A percentile compares a stretch with the other conserved stretches of the same genome.
These are phyloP conservation scores for Diploptera punctata DNA, from an alignment of 2,888 invertebrate genomes.

Conservation along the genomic window DNA sequence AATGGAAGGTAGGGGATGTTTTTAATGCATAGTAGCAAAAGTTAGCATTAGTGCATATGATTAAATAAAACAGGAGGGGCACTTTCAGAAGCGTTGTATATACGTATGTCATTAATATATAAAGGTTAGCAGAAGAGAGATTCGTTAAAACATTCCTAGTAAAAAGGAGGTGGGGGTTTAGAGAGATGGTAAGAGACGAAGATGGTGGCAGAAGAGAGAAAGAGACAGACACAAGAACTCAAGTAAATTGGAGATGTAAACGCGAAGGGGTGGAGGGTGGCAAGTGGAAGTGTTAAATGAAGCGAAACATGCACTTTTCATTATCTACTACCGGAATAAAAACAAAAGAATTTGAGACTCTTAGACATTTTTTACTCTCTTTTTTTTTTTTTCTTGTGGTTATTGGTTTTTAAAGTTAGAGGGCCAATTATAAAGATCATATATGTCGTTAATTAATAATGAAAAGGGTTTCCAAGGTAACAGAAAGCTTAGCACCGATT, in stretches of 20 bases:
- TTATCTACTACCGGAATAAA: conserved; percentile 16
- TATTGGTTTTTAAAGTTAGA: no score
- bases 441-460: no score
- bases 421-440: no score
- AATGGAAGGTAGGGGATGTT: no score
- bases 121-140: conserved; percentile 16
- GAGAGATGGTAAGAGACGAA: background rate
- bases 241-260: conserved; percentile 34
- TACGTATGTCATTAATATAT: conserved; percentile 29
- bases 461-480: no score
- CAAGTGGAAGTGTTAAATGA: conserved; percentile 31
- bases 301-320: conserved; percentile 34
- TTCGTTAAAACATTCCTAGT: conserved; percentile 14
- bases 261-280: conserved; percentile 12
- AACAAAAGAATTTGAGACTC: no score
- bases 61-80: conserved; percentile 28
- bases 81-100: no score
- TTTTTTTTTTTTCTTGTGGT: no score
- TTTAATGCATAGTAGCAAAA: background rate
- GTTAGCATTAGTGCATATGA: conserved; percentile 26
- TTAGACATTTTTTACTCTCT: no score
- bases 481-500: no score
- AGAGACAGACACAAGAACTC: conserved; percentile 7
- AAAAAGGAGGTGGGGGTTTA: conserved; percentile 19
- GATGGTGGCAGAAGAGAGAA: background rate